Evolutionary conservation across 2,113 vertebrate genomes (phyloP).

Genomic region (Calypte anna): DNA sequence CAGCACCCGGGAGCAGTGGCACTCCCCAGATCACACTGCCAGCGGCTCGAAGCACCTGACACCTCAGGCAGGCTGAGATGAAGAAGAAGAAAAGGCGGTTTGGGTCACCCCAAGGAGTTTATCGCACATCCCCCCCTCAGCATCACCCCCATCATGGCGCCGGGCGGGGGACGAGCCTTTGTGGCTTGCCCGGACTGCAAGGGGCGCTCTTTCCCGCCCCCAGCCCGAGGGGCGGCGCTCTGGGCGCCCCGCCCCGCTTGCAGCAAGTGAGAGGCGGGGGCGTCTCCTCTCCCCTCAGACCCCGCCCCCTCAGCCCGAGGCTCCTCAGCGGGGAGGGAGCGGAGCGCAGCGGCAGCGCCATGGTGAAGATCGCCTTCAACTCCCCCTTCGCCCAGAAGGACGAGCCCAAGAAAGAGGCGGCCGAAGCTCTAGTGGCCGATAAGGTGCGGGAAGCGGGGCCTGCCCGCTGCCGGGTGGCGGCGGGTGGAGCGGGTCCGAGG

Average conservation of each 20-base stretch:
- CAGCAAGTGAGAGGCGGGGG: not conserved
- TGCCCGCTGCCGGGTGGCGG: not conserved
- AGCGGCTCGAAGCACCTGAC: no score
- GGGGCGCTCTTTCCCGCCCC: not conserved
- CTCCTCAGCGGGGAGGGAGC: not conserved
- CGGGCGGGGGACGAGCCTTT: no score
- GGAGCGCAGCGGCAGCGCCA: not conserved
- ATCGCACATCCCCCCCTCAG: no score
- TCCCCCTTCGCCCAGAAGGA: constrained; percentile 85
- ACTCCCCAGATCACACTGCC: no score
- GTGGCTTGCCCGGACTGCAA: not conserved
- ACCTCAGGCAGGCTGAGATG: no score
- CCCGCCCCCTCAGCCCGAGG: not conserved
- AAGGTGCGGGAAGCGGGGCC: constrained; percentile 73
- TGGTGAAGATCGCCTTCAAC: constrained; percentile 90
- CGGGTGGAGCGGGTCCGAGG: not conserved
- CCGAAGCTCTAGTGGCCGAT: constrained; percentile 68
- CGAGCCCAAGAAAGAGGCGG: constrained; percentile 73
- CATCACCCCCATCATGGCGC: no score
- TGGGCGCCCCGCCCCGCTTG: not conserved
- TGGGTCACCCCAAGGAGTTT: no score
- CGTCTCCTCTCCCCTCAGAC: not conserved
- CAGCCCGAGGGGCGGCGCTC: not conserved
- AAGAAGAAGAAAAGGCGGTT: no score
- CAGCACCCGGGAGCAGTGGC: no score